A percentile compares a stretch with the other conserved stretches of the same genome.
Conservation (phyloP, 2,888 invertebrate species). For the Myopa testacea region DNA sequence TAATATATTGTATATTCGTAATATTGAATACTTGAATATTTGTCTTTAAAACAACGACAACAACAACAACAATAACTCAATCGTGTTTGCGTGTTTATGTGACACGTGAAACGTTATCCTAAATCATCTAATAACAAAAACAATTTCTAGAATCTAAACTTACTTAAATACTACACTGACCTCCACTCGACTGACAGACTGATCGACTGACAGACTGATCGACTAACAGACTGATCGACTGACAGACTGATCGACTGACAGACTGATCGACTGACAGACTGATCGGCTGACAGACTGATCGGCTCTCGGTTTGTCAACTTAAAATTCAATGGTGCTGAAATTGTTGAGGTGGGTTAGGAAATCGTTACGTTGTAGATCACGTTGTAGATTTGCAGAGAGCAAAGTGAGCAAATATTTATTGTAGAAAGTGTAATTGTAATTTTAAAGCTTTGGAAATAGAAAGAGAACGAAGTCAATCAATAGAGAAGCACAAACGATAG, state of each 20-base stretch:
- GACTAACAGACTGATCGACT: slow-evolving; percentile 47
- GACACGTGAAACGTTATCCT: neutral
- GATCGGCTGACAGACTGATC: slow-evolving; percentile 48
- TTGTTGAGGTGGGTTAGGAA: slow-evolving; percentile 69
- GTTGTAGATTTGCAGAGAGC: neutral
- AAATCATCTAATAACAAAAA: neutral
- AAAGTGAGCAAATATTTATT: slow-evolving; percentile 5
- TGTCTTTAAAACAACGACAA: neutral
- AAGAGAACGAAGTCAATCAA: neutral
- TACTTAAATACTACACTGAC: too few species aligned
- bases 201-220: neutral
- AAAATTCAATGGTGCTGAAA: slow-evolving; percentile 59
- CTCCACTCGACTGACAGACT: neutral
- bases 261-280: neutral
- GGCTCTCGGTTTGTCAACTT: neutral
- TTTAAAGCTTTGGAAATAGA: neutral
- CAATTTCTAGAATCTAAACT: neutral
- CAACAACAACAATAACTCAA: too few species aligned
- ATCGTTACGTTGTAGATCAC: slow-evolving; percentile 61
- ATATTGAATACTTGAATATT: neutral
- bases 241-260: neutral
- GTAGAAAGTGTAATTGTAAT: neutral
- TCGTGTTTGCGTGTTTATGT: neutral
- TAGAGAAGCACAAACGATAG: too few species aligned
- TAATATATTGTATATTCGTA: too few species aligned